Base-by-base conservation (phyloP, 2,113 vertebrate genomes). In the Trematomus loennbergii region DNA sequence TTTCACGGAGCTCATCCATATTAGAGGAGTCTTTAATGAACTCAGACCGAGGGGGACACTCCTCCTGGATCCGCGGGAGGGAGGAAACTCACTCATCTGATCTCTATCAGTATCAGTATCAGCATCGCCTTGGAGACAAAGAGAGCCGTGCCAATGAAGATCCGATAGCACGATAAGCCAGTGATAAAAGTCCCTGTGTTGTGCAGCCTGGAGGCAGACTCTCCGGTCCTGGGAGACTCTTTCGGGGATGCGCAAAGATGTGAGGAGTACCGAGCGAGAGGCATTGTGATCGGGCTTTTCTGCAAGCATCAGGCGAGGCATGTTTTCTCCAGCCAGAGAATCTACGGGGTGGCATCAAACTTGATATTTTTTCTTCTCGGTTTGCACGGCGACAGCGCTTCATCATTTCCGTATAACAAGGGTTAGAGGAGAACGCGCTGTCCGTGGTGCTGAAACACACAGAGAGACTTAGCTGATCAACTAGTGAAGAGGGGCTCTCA, bases 161-260 rank as follows among this genome's bases (percentile, higher is more conserved):
- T 45, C 64, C 70, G 15, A 15, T 25, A 63, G 65, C 60, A 52
- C 70, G 46, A 74, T 75, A 81, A 85, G 48, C 72, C 58, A 4
- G 22, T 63, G 52, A 63, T 77, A 75, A 67, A 82, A 89, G 75
- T 78, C 70, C 36, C 58, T n/a, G 72, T 79, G 46, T 77, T 81
- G 83, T 36, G 64, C 75, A 74, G 89, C 87, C 88, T 25, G 73
- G 79, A 93, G 92, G 91, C 87, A 88, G 72, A 78, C 81, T 80
- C 80, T 10, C 86, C 93, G 94, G 91, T 91, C 90, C 93, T 84
- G 79, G 90, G 94, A 95, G 93, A 94, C 89, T 89, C 91, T 87
- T 40, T 84, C 45, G 61, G 81, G 78, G 87, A 92, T 91, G 90
- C 87, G 86, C 89, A 78, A 82, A 87, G 86, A 91, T 90, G 89